Base-by-base conservation (phyloP, 2,113 vertebrate genomes). In the Apistogramma diplotaenia region DNA sequence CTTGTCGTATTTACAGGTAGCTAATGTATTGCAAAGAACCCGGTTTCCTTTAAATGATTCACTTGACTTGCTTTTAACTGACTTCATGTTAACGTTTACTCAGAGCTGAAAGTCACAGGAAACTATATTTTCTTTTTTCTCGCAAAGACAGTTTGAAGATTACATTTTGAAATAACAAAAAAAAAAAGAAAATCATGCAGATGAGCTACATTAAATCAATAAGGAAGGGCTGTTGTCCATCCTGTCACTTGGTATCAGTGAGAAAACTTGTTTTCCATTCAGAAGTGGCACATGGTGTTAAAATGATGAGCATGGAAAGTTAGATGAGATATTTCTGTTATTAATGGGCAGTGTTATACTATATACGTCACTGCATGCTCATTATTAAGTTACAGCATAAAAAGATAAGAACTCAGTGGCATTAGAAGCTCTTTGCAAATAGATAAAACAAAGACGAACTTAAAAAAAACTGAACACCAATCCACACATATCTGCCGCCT, bases 1-100 rank as follows among this genome's bases (percentile, higher is more conserved):
- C 71, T 78, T 89, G 62, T 35, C 81, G 67, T 80, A 78, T 33
- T 74, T 85, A 70, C 6, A 0, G 65, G 65, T 51, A 78, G 18
- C 37, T 19, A 15, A 54, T 29, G 74, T 61, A 31, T 51, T 13
- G 77, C 3, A 33, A 43, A 60, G 33, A 74, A 70, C 3, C 23
- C 7, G 21, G 43, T 25, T 31, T 35, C 58, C 18, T 75, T 54
- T 54, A 55, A 81, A 76, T 31, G 18, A 12, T 74, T 25, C 40
- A 79, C 29, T 84, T 35, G 51, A 51, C 8, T 75, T 60, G 8
- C 13, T 62, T 60, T 83, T 76, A 46, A 56, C n/a, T 27, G 27
- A 76, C 46, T 29, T 70, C 29, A 51, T 51, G 29, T 16, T n/a
- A 60, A 53, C 1, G 5, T 70, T 53, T n/a, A 29, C 43, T 46